Evolutionary conservation across 53 echinoderm and acorn worm genomes (phyloP).

Genomic region (Mesocentrotus franciscanus): DNA sequence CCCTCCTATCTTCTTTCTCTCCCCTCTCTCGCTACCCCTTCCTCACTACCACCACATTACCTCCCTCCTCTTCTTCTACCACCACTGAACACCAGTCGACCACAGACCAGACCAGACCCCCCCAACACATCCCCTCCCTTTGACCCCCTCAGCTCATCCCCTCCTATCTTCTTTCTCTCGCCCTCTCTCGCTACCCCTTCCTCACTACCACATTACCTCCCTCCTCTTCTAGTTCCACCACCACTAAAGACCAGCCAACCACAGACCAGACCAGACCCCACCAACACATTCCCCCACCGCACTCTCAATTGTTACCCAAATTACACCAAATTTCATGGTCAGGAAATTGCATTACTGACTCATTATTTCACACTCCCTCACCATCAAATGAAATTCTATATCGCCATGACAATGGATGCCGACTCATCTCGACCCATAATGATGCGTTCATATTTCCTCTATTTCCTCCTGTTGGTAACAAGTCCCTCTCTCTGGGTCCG

Average conservation of each 20-base stretch:
- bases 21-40: neutral
- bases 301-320: constrained; percentile 54
- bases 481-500: neutral
- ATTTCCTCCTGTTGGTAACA: neutral
- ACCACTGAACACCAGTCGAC: neutral
- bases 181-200: neutral
- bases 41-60: neutral
- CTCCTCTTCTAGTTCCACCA: neutral
- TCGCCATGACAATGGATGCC: constrained; percentile 56
- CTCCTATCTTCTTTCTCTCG: neutral
- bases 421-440: constrained; percentile 34
- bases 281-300: constrained; percentile 27
- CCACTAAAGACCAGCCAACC: neutral
- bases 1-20: neutral
- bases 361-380: constrained; percentile 53
- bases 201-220: neutral
- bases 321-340: constrained; percentile 65
- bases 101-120: neutral
- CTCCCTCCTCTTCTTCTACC: neutral
- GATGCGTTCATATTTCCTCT: constrained; percentile 45
- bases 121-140: neutral
- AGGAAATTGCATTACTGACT: constrained; percentile 64
- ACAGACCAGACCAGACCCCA: too few species aligned
- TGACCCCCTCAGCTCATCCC: neutral
- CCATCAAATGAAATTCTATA: constrained; percentile 49